A percentile compares a stretch with the other conserved stretches of the same genome.
These are phyloP conservation scores for Agraylea sexmaculata DNA, from an alignment of 1,140 invertebrate species.

Conservation along the genomic window DNA sequence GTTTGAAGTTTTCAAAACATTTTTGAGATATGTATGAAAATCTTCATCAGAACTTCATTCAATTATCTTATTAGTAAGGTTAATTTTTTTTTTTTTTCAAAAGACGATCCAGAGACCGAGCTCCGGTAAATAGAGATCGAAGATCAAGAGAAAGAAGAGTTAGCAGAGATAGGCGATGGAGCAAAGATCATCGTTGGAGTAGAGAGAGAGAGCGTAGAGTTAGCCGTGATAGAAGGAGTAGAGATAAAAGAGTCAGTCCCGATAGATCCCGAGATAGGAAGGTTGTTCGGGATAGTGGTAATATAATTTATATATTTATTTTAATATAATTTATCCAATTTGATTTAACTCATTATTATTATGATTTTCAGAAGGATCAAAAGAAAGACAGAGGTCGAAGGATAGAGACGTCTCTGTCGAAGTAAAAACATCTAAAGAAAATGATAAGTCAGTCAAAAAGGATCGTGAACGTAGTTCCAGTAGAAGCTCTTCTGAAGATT, in stretches of 20 bases:
- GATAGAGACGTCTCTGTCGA: slow-evolving; percentile 22
- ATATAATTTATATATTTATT: not conserved
- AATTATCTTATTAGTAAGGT: no score
- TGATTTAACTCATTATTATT: not conserved
- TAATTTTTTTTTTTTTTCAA: slow-evolving; percentile 1
- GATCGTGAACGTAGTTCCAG: slow-evolving; percentile 28
- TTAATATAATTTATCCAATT: slow-evolving; percentile 6
- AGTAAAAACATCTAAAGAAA: slow-evolving; percentile 14
- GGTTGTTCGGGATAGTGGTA: slow-evolving; percentile 2
- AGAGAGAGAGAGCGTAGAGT: slow-evolving; percentile 19
- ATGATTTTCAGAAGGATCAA: slow-evolving; percentile 13
- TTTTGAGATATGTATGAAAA: no score
- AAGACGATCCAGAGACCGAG: slow-evolving; percentile 32
- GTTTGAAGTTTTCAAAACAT: no score
- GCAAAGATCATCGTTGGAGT: slow-evolving; percentile 19
- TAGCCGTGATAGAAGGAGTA: slow-evolving; percentile 17
- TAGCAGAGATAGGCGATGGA: slow-evolving; percentile 24
- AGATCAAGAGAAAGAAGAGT: slow-evolving; percentile 10
- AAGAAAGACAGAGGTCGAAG: slow-evolving; percentile 19
- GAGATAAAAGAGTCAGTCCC: slow-evolving; percentile 10
- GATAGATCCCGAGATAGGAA: not conserved
- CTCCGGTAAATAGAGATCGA: slow-evolving; percentile 22
- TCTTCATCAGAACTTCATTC: no score
- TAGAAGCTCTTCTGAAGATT: slow-evolving; percentile 34
- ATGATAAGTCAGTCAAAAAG: slow-evolving; percentile 18